phyloP scores from a whole-genome alignment of 2,888 invertebrate genomes.

The Miltochrista miniata region DNA sequence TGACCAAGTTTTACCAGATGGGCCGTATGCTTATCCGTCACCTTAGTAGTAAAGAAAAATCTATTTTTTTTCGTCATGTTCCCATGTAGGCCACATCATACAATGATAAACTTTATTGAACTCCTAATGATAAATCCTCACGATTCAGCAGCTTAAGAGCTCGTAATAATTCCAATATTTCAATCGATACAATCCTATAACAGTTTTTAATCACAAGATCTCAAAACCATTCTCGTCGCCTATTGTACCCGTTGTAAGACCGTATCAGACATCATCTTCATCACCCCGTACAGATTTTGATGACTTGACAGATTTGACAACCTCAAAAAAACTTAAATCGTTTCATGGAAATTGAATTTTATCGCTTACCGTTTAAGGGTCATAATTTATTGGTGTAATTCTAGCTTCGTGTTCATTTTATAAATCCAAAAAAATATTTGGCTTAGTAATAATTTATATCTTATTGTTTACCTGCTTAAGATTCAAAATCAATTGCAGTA shows the following conservation, averaged over 20 bases:
- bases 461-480: constrained; percentile 4
- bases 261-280: constrained; percentile 60
- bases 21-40: no score
- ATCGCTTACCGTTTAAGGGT: constrained; percentile 14
- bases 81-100: not conserved
- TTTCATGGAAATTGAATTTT: constrained; percentile 6
- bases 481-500: constrained; percentile 14
- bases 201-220: constrained; percentile 51
- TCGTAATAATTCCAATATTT: constrained; percentile 46
- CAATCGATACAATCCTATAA: constrained; percentile 47
- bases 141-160: constrained; percentile 30
- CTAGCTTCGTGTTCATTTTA: constrained; percentile 10
- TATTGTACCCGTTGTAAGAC: constrained; percentile 58
- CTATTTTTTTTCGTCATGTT: no score
- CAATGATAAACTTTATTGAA: not conserved
- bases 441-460: constrained; percentile 1
- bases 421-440: constrained; percentile 10
- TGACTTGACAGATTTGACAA: constrained; percentile 55
- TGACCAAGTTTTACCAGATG: no score
- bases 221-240: constrained; percentile 60
- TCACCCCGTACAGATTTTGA: constrained; percentile 51
- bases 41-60: no score
- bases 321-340: constrained; percentile 10
- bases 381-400: constrained; percentile 11
- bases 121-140: constrained; percentile 19